Percentiles rank a stretch among this genome's conserved stretches.
Evolutionary conservation across 1,140 invertebrate genomes (phyloP).

Genomic region (Temnothorax nylanderi): DNA sequence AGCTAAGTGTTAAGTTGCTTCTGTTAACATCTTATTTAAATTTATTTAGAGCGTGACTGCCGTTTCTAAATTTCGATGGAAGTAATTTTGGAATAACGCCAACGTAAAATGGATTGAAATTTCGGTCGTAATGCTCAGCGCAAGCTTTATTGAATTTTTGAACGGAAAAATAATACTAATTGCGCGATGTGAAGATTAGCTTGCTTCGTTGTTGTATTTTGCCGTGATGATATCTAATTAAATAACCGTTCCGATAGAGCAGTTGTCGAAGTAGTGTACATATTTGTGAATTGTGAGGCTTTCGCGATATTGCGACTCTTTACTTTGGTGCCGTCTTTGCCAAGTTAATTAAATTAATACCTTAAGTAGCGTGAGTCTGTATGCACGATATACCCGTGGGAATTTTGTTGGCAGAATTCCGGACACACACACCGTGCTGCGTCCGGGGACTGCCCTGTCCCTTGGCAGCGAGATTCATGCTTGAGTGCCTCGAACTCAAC

Average conservation of each 20-base stretch:
- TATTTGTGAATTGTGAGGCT: not conserved
- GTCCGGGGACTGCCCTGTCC: not conserved
- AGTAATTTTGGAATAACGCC: not conserved
- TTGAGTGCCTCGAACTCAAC: slow-evolving; percentile 21
- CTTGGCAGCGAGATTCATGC: slow-evolving; percentile 26
- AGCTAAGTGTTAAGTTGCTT: not conserved
- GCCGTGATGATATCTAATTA: not conserved
- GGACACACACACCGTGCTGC: not conserved
- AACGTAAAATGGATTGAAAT: not conserved
- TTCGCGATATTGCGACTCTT: slow-evolving; percentile 1
- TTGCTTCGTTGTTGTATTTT: not conserved
- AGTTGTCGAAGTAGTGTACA: not conserved
- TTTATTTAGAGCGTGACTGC: not conserved
- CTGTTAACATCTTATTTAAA: not conserved
- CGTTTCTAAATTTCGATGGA: not conserved
- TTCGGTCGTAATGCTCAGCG: not conserved
- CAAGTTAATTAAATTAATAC: slow-evolving; percentile 50
- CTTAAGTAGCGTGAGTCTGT: slow-evolving; percentile 14
- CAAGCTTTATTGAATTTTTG: slow-evolving; percentile 4
- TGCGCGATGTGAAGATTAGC: not conserved
- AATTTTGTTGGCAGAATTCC: slow-evolving; percentile 23
- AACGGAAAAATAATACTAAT: not conserved
- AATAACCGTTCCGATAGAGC: not conserved
- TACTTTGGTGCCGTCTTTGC: not conserved
- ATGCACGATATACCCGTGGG: slow-evolving; percentile 18